Percentiles rank a stretch among this genome's conserved stretches.
Evolutionary conservation across 2,113 vertebrate species (phyloP).

Genomic region (Formicarius rufipectus): DNA sequence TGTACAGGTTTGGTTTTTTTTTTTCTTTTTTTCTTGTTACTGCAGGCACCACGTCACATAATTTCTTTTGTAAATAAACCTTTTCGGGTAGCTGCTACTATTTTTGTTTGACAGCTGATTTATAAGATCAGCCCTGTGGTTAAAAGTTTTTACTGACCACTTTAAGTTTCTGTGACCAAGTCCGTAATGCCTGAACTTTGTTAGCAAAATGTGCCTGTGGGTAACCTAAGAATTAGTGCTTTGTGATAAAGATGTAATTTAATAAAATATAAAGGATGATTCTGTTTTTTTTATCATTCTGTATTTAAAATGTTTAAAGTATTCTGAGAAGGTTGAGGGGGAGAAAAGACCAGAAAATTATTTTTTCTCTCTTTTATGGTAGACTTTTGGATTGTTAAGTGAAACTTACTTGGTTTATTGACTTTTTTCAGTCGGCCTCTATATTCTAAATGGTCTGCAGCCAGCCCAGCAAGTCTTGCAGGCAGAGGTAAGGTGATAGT

Average conservation of each 20-base stretch:
- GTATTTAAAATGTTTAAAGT: not conserved
- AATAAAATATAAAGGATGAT: not conserved
- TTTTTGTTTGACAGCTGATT: not conserved
- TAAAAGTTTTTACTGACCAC: not conserved
- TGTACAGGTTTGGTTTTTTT: not conserved
- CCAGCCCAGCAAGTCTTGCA: conserved; percentile 75
- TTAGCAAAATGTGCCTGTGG: not conserved
- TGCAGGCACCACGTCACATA: not conserved
- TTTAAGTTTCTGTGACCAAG: not conserved
- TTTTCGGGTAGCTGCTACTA: not conserved
- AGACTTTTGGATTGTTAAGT: not conserved
- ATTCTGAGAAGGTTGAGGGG: not conserved
- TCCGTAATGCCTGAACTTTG: not conserved
- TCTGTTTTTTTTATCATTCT: not conserved
- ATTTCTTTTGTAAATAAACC: not conserved
- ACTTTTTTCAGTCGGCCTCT: conserved; percentile 83
- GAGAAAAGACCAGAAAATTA: not conserved
- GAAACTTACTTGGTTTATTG: not conserved
- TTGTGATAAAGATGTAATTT: not conserved
- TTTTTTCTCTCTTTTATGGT: not conserved
- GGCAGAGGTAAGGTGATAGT: conserved; percentile 81
- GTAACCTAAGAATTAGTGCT: not conserved
- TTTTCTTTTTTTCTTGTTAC: not conserved
- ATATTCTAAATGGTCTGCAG: conserved; percentile 90
- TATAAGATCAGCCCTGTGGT: not conserved